Conservation (phyloP, 2,797 vertebrate genomes). For the Alosa sapidissima region DNA sequence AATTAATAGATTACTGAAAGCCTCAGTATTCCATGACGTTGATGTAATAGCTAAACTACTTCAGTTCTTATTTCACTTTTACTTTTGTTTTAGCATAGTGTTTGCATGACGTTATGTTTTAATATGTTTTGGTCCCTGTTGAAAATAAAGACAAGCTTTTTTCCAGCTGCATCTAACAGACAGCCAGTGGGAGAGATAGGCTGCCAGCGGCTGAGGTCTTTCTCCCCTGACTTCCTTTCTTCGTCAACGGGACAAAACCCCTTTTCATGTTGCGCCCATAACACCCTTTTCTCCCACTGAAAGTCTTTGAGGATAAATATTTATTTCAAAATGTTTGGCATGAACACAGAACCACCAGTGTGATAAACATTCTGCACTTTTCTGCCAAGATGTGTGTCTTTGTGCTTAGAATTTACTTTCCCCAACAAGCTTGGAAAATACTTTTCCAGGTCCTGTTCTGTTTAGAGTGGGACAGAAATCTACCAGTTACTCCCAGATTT, state of each 20-base stretch:
- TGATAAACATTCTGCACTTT: neutral
- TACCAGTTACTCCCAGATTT: neutral
- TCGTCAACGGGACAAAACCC: neutral
- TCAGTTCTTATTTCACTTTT: neutral
- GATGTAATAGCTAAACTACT: neutral
- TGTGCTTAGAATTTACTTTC: neutral
- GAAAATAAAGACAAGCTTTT: neutral
- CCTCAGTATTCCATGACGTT: neutral
- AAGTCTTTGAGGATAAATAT: slow-evolving; percentile 7
- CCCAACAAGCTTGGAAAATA: neutral
- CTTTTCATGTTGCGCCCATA: neutral
- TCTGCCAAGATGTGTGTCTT: neutral
- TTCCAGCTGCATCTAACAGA: neutral
- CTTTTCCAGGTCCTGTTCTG: neutral
- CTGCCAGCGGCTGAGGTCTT: neutral
- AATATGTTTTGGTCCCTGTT: neutral
- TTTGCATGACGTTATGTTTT: neutral
- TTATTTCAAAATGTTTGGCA: neutral
- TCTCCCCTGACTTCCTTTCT: neutral
- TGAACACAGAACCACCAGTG: neutral
- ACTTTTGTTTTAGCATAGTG: neutral
- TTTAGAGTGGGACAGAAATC: neutral
- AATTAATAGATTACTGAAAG: neutral
- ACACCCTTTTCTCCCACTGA: no score
- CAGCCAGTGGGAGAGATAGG: neutral